Evolutionary conservation across 2,797 vertebrate species (phyloP), one percentile per base, ranked within the genome.

Genomic region (Microctenopoma lineatum): DNA sequence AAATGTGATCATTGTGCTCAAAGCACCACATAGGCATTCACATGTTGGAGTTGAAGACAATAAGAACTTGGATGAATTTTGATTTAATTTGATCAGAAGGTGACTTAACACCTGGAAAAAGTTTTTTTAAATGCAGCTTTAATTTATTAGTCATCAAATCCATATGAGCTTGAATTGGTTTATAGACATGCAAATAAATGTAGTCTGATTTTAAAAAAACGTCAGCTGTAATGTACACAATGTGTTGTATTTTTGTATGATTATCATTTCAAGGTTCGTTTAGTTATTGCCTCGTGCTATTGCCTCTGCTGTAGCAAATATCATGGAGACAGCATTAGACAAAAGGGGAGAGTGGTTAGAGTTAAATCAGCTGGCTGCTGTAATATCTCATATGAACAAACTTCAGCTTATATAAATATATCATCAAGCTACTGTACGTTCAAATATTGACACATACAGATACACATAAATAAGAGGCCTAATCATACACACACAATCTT

Each of bases 11-110:
- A 18, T 16, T 55, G 8, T 42, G 26, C 53, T 18, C 21, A 38
- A 16, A 63, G 16, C 44, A 21, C 41, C 36, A 26, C 32, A 55
- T 32, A 70, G 27, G 38, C 41, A 34, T 42, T 6, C 38, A 50
- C 21, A 55, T 62, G 12, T 5, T 34, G 13, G 26, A 16, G 15
- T 47, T 57, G 18, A 53, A 51, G 13, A 68, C 53, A 39, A 51
- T 46, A 47, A 41, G 29, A 63, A 55, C 25, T 52, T 60, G 53
- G 18, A 29, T n/a, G 57, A 16, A 3, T 11, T 7, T 1, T 16
- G 0, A 38, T 77, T 32, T 21, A 21, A 21, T 67, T 67, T 73
- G 64, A 70, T 67, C 56, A 76, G 26, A 25, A 34, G 27, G 42
- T 27, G 14, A 14, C 42, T 41, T 36, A 47, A 21, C 39, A 53